Conservation (phyloP, 1,140 invertebrate genomes). For the Cylas formicarius region DNA sequence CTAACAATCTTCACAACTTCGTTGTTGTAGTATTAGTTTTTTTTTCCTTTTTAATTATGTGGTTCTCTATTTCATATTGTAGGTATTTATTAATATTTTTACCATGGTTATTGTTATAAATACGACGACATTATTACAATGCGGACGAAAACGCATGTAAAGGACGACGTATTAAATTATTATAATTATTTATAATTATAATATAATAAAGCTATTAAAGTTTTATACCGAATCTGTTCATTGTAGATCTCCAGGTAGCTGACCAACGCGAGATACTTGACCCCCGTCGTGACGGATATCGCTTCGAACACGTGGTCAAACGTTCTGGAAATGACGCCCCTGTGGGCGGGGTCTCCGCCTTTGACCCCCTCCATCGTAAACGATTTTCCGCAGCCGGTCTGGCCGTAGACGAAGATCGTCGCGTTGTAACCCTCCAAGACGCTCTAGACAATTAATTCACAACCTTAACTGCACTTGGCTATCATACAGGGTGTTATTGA, state of each 20-base stretch:
- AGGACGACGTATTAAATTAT: too few species aligned
- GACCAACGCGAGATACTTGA: constrained; percentile 81
- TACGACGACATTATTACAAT: too few species aligned
- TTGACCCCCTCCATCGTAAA: constrained; percentile 74
- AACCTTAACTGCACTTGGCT: not conserved
- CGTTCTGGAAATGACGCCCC: constrained; percentile 77
- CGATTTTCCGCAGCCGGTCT: constrained; percentile 78
- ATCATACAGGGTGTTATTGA: too few species aligned
- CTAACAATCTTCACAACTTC: too few species aligned
- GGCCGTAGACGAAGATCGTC: constrained; percentile 82
- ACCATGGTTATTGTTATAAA: too few species aligned
- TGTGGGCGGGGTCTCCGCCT: constrained; percentile 45
- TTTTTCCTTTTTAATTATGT: too few species aligned
- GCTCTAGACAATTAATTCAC: constrained; percentile 50
- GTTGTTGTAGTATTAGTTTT: too few species aligned
- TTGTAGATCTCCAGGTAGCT: constrained; percentile 94
- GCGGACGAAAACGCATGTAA: too few species aligned
- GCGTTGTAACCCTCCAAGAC: constrained; percentile 83
- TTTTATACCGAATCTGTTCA: constrained; percentile 67
- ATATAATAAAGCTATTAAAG: too few species aligned
- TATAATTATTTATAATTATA: too few species aligned
- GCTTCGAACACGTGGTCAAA: constrained; percentile 92
- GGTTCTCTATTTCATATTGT: too few species aligned
- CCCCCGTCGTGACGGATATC: constrained; percentile 70
- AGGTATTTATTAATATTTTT: too few species aligned